Percentiles rank a stretch among this genome's conserved stretches.
Evolutionary conservation across 2,113 vertebrate species (phyloP).

Genomic region (Gobius niger): DNA sequence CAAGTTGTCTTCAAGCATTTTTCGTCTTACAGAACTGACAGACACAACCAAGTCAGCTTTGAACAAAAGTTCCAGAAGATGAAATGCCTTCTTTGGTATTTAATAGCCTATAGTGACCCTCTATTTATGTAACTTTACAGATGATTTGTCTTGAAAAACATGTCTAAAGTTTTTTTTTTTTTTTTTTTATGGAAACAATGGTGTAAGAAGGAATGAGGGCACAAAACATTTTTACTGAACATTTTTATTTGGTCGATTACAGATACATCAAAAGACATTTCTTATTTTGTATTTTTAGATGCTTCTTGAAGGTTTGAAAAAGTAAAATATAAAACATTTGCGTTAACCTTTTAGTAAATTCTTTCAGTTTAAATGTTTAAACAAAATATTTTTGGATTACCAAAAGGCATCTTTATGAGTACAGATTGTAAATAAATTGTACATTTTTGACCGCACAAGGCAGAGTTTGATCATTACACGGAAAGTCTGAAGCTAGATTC

Average conservation of each 20-base stretch:
- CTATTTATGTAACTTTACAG: slow-evolving; percentile 53
- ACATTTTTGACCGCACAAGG: slow-evolving; percentile 17
- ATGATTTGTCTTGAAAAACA: slow-evolving; percentile 2
- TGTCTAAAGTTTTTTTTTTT: not conserved
- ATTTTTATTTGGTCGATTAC: slow-evolving; percentile 22
- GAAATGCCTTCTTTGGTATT: slow-evolving; percentile 20
- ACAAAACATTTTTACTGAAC: not conserved
- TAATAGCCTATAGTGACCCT: slow-evolving; percentile 28
- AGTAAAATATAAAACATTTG: not conserved
- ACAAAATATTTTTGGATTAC: slow-evolving; percentile 23
- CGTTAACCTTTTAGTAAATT: not conserved
- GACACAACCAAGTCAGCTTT: slow-evolving; percentile 19
- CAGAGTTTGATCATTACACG: slow-evolving; percentile 18
- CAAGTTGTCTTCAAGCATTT: not conserved
- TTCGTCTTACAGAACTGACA: slow-evolving; percentile 18
- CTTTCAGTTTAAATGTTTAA: slow-evolving; percentile 6
- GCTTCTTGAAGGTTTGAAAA: not conserved
- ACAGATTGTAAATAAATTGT: slow-evolving; percentile 25
- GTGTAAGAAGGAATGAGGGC: not conserved
- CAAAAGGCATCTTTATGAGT: slow-evolving; percentile 41
- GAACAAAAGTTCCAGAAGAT: slow-evolving; percentile 16
- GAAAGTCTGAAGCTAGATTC: slow-evolving; percentile 22
- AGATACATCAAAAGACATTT: slow-evolving; percentile 1
- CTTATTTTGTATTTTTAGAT: slow-evolving; percentile 7
- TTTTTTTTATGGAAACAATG: not conserved